Base-by-base conservation (phyloP, 2,888 invertebrate genomes). In the Oeneis ivallda region DNA sequence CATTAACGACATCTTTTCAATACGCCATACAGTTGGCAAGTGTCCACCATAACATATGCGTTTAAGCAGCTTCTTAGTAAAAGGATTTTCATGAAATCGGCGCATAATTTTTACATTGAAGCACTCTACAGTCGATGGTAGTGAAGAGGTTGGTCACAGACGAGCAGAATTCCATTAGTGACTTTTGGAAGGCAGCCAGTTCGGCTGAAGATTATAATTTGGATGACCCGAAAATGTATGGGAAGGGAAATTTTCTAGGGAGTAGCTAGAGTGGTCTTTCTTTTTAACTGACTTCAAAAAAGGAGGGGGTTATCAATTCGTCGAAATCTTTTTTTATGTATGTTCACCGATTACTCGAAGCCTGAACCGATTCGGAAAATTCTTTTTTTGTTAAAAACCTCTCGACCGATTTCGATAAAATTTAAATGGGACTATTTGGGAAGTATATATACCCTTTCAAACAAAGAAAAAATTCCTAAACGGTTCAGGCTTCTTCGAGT, bases 111-210 rank as follows among this genome's bases (percentile, higher is more conserved):
- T 87, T 80, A 80, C 79, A 83, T 80, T 73, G 77, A 79, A 85
- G 82, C 76, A 77, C 77, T 74, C 80, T 81, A 76, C 72, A 79
- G 74, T 71, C 70, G 72, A 75, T 75, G 72, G 76, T 68, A 69
- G 76, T 84, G 80, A 82, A 87, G 86, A 76, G 74, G 64, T 32
- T 61, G 84, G 87, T 85, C 84, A 87, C 85, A 86, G 83, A 80
- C 82, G 83, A 78, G 81, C 85, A 71, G 79, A 84, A 83, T 82
- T 87, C 86, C 86, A 89, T 89, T 89, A 88, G 87, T 78, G 82
- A 83, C 74, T 83, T 83, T 87, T 90, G 89, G 89, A 86, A 80
- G 74, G 39, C 70, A 76, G 87, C 89, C 89, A 89, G 66, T 10
- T 60, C 39, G 41, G 57, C 56, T 71, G 72, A 66, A 71, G 75